These are phyloP conservation scores for Laticauda laticaudata DNA, from an alignment of 2,113 vertebrate genomes.

Conservation along the genomic window DNA sequence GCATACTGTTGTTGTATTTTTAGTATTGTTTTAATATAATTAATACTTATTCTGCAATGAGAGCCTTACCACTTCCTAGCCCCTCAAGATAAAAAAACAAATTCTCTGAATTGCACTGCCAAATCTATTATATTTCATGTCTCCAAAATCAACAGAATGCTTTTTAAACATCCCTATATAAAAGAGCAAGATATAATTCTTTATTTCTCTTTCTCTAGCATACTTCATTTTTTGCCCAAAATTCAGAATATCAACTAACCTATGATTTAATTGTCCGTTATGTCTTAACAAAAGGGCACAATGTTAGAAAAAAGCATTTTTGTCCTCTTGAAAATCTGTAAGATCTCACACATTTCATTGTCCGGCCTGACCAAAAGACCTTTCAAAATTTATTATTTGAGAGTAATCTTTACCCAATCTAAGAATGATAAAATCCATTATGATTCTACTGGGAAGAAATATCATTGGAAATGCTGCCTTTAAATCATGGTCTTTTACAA, in stretches of 20 bases:
- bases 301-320: not conserved
- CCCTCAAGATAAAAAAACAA: constrained; percentile 43
- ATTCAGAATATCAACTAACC: constrained; percentile 20
- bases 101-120: constrained; percentile 34
- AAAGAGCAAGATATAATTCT: not conserved
- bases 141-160: constrained; percentile 14
- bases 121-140: constrained; percentile 37
- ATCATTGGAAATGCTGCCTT: not conserved
- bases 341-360: not conserved
- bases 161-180: constrained; percentile 11
- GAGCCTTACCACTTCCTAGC: constrained; percentile 22
- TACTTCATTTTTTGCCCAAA: not conserved
- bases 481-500: not conserved
- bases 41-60: constrained; percentile 36
- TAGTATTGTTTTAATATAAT: constrained; percentile 37
- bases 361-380: not conserved
- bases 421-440: not conserved
- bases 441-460: not conserved
- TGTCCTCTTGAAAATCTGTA: not conserved
- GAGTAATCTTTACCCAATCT: not conserved
- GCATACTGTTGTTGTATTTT: constrained; percentile 10
- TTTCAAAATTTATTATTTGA: not conserved
- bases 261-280: constrained; percentile 15
- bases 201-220: constrained; percentile 19
- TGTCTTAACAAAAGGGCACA: not conserved